Evolutionary conservation across 2,113 vertebrate species (phyloP).

Genomic region (Prunella himalayana): DNA sequence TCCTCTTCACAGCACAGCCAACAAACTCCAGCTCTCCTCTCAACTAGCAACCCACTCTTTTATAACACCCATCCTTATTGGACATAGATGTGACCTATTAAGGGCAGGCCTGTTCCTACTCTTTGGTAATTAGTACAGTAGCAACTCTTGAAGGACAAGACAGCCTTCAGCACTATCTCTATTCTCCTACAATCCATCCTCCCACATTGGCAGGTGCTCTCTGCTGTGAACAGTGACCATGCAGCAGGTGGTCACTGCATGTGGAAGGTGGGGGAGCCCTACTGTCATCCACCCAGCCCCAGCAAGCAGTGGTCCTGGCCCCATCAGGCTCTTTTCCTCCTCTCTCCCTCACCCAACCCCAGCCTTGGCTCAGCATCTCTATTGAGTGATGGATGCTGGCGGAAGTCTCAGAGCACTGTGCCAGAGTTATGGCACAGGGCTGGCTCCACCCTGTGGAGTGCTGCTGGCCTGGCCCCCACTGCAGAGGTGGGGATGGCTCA

Average conservation of each 20-base stretch:
- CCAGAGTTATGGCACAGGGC: fast-evolving
- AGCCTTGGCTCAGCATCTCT: neutral
- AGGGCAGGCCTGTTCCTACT: too few relatives aligned
- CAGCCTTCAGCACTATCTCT: too few relatives aligned
- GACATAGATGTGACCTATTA: too few relatives aligned
- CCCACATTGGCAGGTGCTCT: too few relatives aligned
- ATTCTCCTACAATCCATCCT: too few relatives aligned
- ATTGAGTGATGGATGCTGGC: neutral
- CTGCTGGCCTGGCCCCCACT: neutral
- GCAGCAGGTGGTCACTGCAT: too few relatives aligned
- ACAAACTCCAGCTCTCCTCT: too few relatives aligned
- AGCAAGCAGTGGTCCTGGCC: neutral
- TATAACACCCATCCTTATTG: too few relatives aligned
- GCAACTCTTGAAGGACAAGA: too few relatives aligned
- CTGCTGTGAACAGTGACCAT: fast-evolving
- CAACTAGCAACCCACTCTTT: too few relatives aligned
- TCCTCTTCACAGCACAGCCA: too few relatives aligned
- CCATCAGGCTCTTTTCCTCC: neutral
- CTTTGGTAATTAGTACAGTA: too few relatives aligned
- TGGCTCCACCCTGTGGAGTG: neutral
- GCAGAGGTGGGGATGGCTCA: fast-evolving
- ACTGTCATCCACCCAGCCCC: fast-evolving
- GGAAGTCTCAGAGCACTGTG: neutral
- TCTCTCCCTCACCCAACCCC: neutral
- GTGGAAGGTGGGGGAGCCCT: fast-evolving